Conservation (phyloP, 2,113 vertebrate species). For the Coregonus clupeaformis region DNA sequence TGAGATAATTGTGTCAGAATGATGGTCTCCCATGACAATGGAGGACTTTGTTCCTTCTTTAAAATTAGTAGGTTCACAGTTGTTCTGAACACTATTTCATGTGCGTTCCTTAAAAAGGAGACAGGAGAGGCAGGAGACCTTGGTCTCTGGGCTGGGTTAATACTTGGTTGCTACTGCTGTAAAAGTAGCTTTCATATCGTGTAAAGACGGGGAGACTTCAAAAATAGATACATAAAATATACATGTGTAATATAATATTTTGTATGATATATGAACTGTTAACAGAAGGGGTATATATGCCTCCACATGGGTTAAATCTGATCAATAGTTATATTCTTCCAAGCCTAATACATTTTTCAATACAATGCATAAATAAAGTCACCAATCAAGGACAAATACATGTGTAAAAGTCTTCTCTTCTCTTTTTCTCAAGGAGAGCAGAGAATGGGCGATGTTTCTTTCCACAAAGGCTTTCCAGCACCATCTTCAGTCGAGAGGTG, state of each 20-base stretch:
- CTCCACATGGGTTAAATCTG: background rate
- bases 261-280: too few species aligned
- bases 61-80: slow-evolving; percentile 38
- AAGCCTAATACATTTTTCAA: background rate
- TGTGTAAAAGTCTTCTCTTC: background rate
- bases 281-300: background rate
- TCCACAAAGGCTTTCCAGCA: slow-evolving; percentile 2
- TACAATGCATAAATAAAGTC: background rate
- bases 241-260: too few species aligned
- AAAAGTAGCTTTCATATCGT: background rate
- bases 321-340: background rate
- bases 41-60: slow-evolving; percentile 41
- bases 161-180: background rate
- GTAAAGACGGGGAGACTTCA: background rate
- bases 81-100: slow-evolving; percentile 14
- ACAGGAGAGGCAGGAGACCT: background rate
- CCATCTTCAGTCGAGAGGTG: slow-evolving; percentile 6
- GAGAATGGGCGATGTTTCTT: background rate
- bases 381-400: background rate
- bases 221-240: too few species aligned
- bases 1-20: slow-evolving; percentile 55
- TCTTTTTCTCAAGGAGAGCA: background rate
- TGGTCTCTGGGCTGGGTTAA: background rate
- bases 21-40: slow-evolving; percentile 45
- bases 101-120: background rate